A percentile compares a stretch with the other conserved stretches of the same genome.
Evolutionary conservation across 2,797 vertebrate genomes (phyloP).

Genomic region (Falco biarmicus): DNA sequence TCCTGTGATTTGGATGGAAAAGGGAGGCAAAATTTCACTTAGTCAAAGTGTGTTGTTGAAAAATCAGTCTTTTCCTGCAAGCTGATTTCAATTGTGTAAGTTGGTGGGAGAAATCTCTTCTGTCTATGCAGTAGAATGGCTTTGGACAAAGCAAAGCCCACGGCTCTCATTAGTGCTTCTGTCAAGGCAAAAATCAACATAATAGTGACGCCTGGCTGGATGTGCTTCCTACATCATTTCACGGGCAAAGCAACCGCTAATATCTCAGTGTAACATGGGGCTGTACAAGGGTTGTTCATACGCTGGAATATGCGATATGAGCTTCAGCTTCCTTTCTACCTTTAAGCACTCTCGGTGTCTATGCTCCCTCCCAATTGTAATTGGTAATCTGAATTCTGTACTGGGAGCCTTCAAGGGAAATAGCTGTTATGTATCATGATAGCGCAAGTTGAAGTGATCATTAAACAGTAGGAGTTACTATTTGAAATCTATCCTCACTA

Average conservation of each 20-base stretch:
- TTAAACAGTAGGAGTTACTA: conserved; percentile 4
- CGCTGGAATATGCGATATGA: fast-evolving
- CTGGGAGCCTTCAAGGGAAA: neutral
- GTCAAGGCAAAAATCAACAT: neutral
- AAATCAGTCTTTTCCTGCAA: neutral
- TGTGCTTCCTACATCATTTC: neutral
- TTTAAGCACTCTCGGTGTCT: neutral
- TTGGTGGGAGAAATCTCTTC: neutral
- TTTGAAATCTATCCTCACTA: conserved; percentile 14
- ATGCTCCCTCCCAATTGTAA: neutral
- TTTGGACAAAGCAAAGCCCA: neutral
- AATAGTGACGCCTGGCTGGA: fast-evolving
- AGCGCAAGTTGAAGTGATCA: neutral
- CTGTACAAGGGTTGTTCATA: fast-evolving
- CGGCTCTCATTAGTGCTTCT: neutral
- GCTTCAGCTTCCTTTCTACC: neutral
- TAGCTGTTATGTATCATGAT: neutral
- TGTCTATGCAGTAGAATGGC: neutral
- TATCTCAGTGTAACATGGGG: neutral
- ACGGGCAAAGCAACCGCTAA: neutral
- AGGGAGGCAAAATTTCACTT: neutral
- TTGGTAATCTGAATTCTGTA: neutral
- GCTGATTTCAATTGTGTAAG: neutral
- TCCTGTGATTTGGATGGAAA: neutral
- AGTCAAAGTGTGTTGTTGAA: neutral